Base-by-base conservation (phyloP, 2,888 invertebrate species). In the Oscheius sp. region DNA sequence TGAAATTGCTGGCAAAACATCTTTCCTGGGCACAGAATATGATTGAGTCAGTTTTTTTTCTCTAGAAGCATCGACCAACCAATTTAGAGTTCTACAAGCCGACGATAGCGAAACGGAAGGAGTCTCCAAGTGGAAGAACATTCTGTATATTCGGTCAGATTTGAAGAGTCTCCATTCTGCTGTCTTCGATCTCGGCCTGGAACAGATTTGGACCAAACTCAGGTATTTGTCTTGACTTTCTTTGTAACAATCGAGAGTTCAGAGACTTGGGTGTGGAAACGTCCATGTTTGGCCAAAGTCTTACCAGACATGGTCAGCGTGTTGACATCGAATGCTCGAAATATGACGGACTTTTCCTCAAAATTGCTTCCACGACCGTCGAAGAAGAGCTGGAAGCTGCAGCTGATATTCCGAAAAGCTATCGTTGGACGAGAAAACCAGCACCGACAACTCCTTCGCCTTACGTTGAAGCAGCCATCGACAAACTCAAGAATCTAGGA, bases 1-100 rank as follows among this genome's bases (percentile, higher is more conserved):
- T 96, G 77, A 94, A 96, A 91, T 91, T 96, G 53, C 88, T 95
- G 58, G 92, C 94, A 58, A 92, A 96, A 86, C 94, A 94, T 89
- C 66, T 66, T 4, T 70, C 78, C 11, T 87, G 85, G 82, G 68
- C 75, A 1, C 73, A 80, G 60, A 57, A 70, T 11, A 62, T 82
- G 62, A 48, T 68, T 35, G 71, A 73, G 80, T 82, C 32, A 62
- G 75, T 63, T 10, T 51, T 11, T 35, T 50, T 13, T 3, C 9
- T 58, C 50, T 71, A 55, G 35, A 70, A 60, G 48, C 32, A 10
- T 72, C 71, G 10, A 4, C 37, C n/a, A 9, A 37, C 10, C 33
- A 21, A 11, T 66, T 50, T 5, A 70, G 75, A 37, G 13, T 55
- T 5, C 21, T 57, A 53, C 37, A 55, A 2, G 2, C 48, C 1